phyloP scores from a whole-genome alignment of 2,888 invertebrate species.

The Oxyscelio sp. region DNA sequence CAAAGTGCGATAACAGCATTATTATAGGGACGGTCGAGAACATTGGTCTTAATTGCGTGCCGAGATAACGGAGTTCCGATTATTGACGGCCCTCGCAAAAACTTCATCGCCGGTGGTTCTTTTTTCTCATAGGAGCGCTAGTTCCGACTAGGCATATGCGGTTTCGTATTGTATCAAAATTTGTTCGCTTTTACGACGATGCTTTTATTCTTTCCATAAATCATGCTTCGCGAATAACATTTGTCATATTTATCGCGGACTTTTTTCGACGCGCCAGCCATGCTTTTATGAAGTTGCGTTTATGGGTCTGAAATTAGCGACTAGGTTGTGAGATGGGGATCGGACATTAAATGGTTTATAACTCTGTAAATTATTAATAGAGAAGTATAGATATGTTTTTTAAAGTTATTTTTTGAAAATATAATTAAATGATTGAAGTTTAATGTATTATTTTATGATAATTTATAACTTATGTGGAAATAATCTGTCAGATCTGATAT shows the following conservation, averaged over 20 bases:
- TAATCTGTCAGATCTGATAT: too few species aligned
- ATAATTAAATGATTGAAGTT: too few species aligned
- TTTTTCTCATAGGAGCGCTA: conserved; percentile 61
- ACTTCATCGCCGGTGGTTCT: conserved; percentile 63
- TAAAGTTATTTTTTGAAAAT: too few species aligned
- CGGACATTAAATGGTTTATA: conserved; percentile 59
- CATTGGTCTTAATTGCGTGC: conserved; percentile 69
- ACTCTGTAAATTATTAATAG: conserved; percentile 56
- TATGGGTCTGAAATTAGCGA: conserved; percentile 56
- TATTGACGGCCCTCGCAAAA: conserved; percentile 73
- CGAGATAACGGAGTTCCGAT: conserved; percentile 68
- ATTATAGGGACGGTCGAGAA: conserved; percentile 67
- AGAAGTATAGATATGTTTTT: too few species aligned
- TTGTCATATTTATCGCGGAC: conserved; percentile 64
- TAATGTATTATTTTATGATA: too few species aligned
- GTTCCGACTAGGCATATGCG: conserved; percentile 40
- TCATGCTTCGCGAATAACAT: conserved; percentile 54
- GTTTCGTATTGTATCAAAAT: conserved; percentile 55
- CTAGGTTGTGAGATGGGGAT: conserved; percentile 25
- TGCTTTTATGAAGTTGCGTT: conserved; percentile 57
- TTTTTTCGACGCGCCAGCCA: conserved; percentile 50
- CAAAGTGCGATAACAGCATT: conserved; percentile 76
- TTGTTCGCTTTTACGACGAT: conserved; percentile 58
- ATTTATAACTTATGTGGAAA: too few species aligned
- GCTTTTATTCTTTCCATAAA: conserved; percentile 66